phyloP scores from a whole-genome alignment of 2,888 invertebrate species.

The Baccha elongata region DNA sequence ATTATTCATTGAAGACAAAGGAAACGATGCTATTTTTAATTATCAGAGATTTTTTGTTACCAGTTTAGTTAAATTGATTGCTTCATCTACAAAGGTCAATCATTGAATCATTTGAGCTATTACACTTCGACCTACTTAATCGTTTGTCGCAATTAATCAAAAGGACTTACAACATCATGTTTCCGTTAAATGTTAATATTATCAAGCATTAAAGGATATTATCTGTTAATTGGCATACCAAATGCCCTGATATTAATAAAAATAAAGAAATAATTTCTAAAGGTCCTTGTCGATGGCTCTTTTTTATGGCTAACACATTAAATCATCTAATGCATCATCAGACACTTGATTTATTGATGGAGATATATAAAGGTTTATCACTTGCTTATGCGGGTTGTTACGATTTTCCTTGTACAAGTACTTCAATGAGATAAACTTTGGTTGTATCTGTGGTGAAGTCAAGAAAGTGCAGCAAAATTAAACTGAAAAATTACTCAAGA shows the following conservation, averaged over 20 bases:
- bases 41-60: background rate
- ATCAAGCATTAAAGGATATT: conserved; percentile 31
- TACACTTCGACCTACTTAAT: conserved; percentile 32
- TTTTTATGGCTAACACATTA: conserved; percentile 6
- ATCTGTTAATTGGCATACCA: conserved; percentile 50
- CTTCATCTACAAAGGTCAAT: conserved; percentile 5
- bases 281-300: conserved; percentile 1
- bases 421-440: background rate
- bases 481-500: no score
- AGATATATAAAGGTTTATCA: background rate
- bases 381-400: conserved; percentile 13
- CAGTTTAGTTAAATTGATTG: conserved; percentile 3
- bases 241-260: conserved; percentile 17
- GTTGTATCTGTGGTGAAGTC: no score
- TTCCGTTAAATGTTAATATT: conserved; percentile 23
- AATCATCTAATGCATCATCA: conserved; percentile 20
- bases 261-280: conserved; percentile 6
- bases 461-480: no score
- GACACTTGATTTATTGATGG: conserved; percentile 30
- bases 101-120: conserved; percentile 1
- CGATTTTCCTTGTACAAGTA: background rate
- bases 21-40: conserved; percentile 14
- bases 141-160: conserved; percentile 45
- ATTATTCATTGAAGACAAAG: conserved; percentile 9
- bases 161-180: conserved; percentile 31